Conservation (phyloP, 2,113 vertebrate genomes). For the Triplophysa siluroides region DNA sequence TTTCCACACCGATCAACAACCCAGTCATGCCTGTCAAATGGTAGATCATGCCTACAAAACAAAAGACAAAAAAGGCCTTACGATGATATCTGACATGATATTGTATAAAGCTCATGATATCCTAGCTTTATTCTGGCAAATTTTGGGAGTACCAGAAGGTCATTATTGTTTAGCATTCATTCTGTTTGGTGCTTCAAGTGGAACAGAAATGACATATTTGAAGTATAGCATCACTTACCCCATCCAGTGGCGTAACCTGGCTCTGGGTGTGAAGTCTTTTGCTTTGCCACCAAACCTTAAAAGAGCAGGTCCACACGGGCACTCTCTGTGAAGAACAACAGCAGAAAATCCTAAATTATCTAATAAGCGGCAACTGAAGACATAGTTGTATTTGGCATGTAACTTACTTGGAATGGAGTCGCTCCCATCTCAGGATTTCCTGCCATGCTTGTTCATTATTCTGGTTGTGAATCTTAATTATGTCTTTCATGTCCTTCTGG, state of each 20-base stretch:
- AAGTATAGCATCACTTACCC: slow-evolving; percentile 72
- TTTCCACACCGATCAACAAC: slow-evolving; percentile 83
- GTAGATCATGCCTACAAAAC: slow-evolving; percentile 79
- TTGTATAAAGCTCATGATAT: background rate
- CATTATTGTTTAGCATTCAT: too few species aligned
- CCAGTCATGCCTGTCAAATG: slow-evolving; percentile 88
- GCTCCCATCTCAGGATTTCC: slow-evolving; percentile 90
- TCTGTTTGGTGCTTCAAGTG: too few species aligned
- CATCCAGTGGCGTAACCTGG: slow-evolving; percentile 84
- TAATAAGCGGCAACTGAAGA: background rate
- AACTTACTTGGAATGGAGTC: slow-evolving; percentile 80
- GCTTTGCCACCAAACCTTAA: slow-evolving; percentile 86
- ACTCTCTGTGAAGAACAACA: slow-evolving; percentile 72
- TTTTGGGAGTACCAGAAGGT: background rate
- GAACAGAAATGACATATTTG: background rate
- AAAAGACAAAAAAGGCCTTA: background rate
- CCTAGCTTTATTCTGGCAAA: background rate
- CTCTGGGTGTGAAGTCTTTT: slow-evolving; percentile 84
- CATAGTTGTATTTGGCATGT: background rate
- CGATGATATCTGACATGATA: background rate
- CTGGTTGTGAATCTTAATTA: slow-evolving; percentile 87
- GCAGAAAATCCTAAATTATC: background rate
- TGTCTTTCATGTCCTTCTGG: slow-evolving; percentile 81
- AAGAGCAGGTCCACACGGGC: slow-evolving; percentile 82
- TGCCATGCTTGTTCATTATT: slow-evolving; percentile 89